Evolutionary conservation across 2,888 invertebrate species (phyloP), one percentile per base, ranked within the genome.

Genomic region (Cancer borealis): DNA sequence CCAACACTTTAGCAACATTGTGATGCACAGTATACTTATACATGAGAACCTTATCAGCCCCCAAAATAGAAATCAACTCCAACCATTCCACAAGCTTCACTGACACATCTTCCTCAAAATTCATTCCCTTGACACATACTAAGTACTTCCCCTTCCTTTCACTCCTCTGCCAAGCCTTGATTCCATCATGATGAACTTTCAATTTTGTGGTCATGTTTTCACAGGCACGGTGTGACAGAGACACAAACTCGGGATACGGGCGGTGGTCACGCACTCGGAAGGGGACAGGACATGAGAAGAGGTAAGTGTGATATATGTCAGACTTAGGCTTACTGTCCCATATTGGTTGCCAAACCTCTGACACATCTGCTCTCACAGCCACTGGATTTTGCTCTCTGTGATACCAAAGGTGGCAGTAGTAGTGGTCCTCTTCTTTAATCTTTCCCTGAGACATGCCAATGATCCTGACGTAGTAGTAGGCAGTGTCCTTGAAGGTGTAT

Each of bases 111-210:
- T 97, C 97, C 91, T 97, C 96, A 96, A 98, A 98, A 96, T 97
- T 97, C 96, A 98, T 96, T 93, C 98, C 98, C 96, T 98, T 98
- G 1, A 98, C 98, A 96, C 98, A 98, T 88, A 98, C 97, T 17
- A 97, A 98, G 96, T 98, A 97, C 79, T 97, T 97, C 96, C 97
- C 96, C 95, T 96, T 96, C 93, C 96, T 96, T 46, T 45, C 47
- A 60, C 54, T 73, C 30, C 54, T 79, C 93, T 96, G 93, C 93
- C 95, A 66, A 17, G 89, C 93, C 46, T 46, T 95, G 60, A 94
- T 93, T 21, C 96, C 92, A 39, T 94, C 90, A 66, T 94, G 96
- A 93, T 96, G 96, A 93, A 97, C 95, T 66, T 96, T 92, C 94
- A 97, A 97, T 45, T 96, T 97, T 95, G 97, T 97, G 6, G 96